A percentile compares a stretch with the other conserved stretches of the same genome.
Evolutionary conservation across 2,113 vertebrate genomes (phyloP).

Genomic region (Xenopus laevis): DNA sequence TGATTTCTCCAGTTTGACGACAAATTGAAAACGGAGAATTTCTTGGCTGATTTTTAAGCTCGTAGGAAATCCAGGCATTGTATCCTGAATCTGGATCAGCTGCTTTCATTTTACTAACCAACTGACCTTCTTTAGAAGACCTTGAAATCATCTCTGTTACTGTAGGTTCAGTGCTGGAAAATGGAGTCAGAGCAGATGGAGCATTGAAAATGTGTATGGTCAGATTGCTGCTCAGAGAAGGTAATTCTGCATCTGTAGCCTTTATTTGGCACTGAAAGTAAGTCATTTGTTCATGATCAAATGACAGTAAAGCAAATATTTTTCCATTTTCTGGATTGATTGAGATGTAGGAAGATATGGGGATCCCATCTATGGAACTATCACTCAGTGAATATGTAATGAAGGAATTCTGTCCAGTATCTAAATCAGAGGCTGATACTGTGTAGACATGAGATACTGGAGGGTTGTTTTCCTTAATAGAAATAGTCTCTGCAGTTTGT

Average conservation of each 20-base stretch:
- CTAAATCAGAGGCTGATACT: conserved; percentile 61
- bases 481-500: conserved; percentile 46
- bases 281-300: conserved; percentile 76
- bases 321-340: conserved; percentile 71
- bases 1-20: conserved; percentile 66
- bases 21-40: conserved; percentile 77
- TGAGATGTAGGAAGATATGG: conserved; percentile 57
- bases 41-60: conserved; percentile 68
- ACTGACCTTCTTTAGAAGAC: conserved; percentile 68
- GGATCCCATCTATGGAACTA: conserved; percentile 53
- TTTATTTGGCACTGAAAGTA: conserved; percentile 72
- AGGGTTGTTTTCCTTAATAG: conserved; percentile 62
- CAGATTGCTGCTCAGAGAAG: conserved; percentile 64
- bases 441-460: conserved; percentile 59
- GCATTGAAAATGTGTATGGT: conserved; percentile 73
- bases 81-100: conserved; percentile 83
- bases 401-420: conserved; percentile 68
- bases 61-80: conserved; percentile 86
- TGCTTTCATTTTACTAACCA: conserved; percentile 81
- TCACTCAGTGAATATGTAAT: conserved; percentile 68
- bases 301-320: conserved; percentile 67
- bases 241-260: conserved; percentile 73
- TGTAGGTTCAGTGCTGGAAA: conserved; percentile 59
- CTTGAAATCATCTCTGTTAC: conserved; percentile 67
- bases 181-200: conserved; percentile 54